These are phyloP conservation scores for Sinocyclocheilus grahami DNA, from an alignment of 2,113 vertebrate species.

Conservation along the genomic window DNA sequence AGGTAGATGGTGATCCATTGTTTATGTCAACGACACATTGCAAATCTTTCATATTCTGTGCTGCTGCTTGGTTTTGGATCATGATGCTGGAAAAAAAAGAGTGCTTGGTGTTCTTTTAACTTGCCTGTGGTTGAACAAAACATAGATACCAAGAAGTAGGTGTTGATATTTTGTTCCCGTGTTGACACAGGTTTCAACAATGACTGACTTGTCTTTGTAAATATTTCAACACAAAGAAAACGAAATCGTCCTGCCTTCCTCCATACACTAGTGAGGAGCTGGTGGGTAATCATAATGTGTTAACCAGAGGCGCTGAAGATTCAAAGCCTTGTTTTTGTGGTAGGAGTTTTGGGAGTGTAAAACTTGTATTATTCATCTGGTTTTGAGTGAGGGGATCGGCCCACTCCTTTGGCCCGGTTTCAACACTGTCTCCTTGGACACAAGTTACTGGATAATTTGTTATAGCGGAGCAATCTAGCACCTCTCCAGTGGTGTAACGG, in stretches of 20 bases:
- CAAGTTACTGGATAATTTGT: slow-evolving; percentile 25
- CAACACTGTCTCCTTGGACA: slow-evolving; percentile 18
- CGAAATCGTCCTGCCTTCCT: slow-evolving; percentile 20
- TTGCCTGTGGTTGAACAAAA: slow-evolving; percentile 26
- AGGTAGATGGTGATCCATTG: neutral
- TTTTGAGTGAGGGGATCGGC: slow-evolving; percentile 24
- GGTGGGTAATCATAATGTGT: slow-evolving; percentile 47
- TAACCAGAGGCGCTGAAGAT: slow-evolving; percentile 39
- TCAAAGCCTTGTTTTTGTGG: slow-evolving; percentile 24
- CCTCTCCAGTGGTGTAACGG: slow-evolving; percentile 64
- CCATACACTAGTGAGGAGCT: slow-evolving; percentile 33
- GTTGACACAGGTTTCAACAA: slow-evolving; percentile 39
- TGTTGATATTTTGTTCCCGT: slow-evolving; percentile 31
- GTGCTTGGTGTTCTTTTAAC: neutral
- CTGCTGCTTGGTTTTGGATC: neutral
- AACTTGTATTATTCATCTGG: slow-evolving; percentile 33
- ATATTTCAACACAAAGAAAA: slow-evolving; percentile 46
- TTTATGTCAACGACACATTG: neutral
- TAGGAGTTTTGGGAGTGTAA: slow-evolving; percentile 2
- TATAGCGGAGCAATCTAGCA: slow-evolving; percentile 4
- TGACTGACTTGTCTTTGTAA: slow-evolving; percentile 32
- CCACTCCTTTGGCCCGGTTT: slow-evolving; percentile 18
- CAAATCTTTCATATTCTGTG: neutral
- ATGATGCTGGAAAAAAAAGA: slow-evolving; percentile 35
- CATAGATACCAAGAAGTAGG: neutral